Evolutionary conservation across 2,797 vertebrate genomes (phyloP), one percentile per base, ranked within the genome.

Genomic region (Choloepus didactylus): DNA sequence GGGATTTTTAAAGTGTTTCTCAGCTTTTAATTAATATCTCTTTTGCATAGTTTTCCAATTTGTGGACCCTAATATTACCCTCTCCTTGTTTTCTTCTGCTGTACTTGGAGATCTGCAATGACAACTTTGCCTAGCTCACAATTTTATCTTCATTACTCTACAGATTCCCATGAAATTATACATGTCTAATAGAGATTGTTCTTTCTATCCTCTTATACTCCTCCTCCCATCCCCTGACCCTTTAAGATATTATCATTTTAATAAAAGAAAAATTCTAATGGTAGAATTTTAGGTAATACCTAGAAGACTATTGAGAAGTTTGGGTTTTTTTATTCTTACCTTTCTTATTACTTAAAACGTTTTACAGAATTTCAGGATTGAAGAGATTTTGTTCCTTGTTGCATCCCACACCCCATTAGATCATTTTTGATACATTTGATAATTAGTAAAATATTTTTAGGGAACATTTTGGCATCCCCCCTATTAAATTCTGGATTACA

Each of bases 11-110:
- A 56, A 79, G 31, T 80, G 93, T 49, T 35, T 80, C n/a, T 91
- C 46, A 70, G 9, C 9, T 75, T 95, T 93, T 88, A 80, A 77
- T 92, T 66, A 59, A 92, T 77, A 27, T 41, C 27, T 87, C 27
- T 49, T 93, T 91, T 60, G 19, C 9, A 72, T 56, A 86, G 83
- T 67, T 66, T 51, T 95, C 41, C 27, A 29, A 9, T 86, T 60
- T 70, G 23, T 60, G 38, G 21, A 56, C 1, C 9, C 23, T 60
- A n/a, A 67, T 86, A 62, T 76, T 76, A 66, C 19, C 18, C 11
- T 56, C 5, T 4, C 27, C n/a, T 6, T 87, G 3, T 44, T 87
- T 81, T 79, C 14, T 93, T 79, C 38, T 85, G n/a, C 56, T 96
- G 41, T 66, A 38, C 46, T 91, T 70, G 14, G 49, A 49, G 6